Base-by-base conservation (phyloP, 1,140 invertebrate species). In the Arion vulgaris region DNA sequence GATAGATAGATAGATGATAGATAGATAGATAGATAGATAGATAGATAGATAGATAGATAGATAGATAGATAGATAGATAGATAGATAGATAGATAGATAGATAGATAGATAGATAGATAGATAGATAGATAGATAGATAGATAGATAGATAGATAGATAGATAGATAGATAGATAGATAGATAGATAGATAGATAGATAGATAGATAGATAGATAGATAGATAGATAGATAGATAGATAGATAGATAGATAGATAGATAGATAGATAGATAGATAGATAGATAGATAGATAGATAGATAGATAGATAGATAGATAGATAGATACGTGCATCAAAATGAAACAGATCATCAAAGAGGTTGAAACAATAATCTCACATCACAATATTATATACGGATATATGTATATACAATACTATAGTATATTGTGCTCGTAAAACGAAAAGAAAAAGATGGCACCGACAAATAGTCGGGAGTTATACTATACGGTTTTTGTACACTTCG, bases 181-280 rank as follows among this genome's bases (percentile, higher is more conserved):
- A 68, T n/a, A n/a, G 62, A 68, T n/a, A 68, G 62, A 68, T n/a
- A 68, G 62, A 68, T n/a, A 68, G 62, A 68, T n/a, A 68, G 62
- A 68, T n/a, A 68, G 62, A 68, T n/a, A 68, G 62, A 68, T n/a
- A 68, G 62, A 68, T n/a, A 68, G 62, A 68, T 68, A 68, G 62
- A 68, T 68, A 68, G 62, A 68, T 68, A 68, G 62, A 68, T 68
- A 68, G 62, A 68, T 68, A 68, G 62, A 68, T 68, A 68, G 62
- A 68, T 68, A 68, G 62, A 68, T 68, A 68, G 62, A 68, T 68
- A 68, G 62, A 68, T 68, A 68, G 62, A 68, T 68, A 68, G 62
- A 68, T 68, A 68, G 62, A 68, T 68, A 68, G 62, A 68, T 68
- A 68, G 62, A 68, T 68, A 68, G 62, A 68, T 68, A 68, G 62